Evolutionary conservation across 2,797 vertebrate genomes (phyloP).

Genomic region (Propithecus deckenii): DNA sequence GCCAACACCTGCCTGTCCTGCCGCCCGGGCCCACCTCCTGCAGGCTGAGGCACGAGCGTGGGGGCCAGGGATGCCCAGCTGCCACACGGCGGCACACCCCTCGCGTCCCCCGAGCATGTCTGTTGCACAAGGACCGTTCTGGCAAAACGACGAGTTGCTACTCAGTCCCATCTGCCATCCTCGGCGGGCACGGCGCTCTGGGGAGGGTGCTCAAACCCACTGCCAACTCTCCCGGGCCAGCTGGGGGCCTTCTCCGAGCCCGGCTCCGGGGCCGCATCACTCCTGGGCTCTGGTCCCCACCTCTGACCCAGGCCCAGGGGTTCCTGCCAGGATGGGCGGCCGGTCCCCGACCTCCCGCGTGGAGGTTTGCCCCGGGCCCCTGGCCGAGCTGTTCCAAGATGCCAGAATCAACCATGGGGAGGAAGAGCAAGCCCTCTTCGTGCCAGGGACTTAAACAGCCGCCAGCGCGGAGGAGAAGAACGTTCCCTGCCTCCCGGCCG

Average conservation of each 20-base stretch:
- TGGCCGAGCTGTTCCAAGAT: constrained; percentile 5
- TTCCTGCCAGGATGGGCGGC: background rate
- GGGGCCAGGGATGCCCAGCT: background rate
- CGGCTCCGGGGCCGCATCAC: background rate
- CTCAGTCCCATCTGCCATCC: constrained; percentile 74
- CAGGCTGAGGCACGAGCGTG: fast-evolving
- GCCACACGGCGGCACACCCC: background rate
- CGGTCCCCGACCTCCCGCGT: constrained; percentile 26
- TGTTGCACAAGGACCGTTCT: background rate
- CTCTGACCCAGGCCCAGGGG: background rate
- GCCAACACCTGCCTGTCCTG: background rate
- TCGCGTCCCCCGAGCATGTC: fast-evolving
- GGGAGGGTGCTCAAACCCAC: background rate
- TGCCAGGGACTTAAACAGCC: background rate
- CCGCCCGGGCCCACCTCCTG: background rate
- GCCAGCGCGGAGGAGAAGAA: background rate
- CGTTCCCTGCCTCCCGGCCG: background rate
- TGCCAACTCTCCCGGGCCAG: constrained; percentile 52
- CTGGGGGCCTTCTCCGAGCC: background rate
- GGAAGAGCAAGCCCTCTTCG: background rate
- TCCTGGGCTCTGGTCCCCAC: background rate
- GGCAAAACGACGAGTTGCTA: background rate
- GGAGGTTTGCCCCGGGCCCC: background rate
- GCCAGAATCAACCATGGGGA: background rate
- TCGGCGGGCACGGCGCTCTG: constrained; percentile 43